These are phyloP conservation scores for Nomada ferruginata DNA, from an alignment of 2,888 invertebrate species.

Conservation along the genomic window DNA sequence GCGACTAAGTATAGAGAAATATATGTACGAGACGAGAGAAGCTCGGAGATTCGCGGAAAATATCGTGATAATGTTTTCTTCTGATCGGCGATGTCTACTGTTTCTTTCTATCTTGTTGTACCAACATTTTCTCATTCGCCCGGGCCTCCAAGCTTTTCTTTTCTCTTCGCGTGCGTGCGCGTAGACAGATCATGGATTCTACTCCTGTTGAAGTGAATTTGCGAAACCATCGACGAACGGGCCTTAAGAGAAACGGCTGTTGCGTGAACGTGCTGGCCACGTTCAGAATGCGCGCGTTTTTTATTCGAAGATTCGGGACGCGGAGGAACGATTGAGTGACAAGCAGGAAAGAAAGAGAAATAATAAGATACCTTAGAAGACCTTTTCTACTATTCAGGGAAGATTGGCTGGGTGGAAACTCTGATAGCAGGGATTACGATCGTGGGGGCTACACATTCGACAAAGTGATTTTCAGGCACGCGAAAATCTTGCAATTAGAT, in stretches of 20 bases:
- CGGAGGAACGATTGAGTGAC: constrained; percentile 33
- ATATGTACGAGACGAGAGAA: constrained; percentile 12
- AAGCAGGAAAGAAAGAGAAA: background rate
- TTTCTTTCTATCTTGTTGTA: background rate
- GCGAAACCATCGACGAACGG: constrained; percentile 50
- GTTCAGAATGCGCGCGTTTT: constrained; percentile 53
- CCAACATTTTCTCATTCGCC: background rate
- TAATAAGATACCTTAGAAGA: constrained; percentile 3
- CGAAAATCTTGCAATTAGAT: background rate
- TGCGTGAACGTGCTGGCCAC: constrained; percentile 73
- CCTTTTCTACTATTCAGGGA: constrained; percentile 30
- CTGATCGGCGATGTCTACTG: too few relatives aligned
- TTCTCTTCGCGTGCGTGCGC: background rate
- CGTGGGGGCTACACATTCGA: background rate
- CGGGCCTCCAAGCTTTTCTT: constrained; percentile 36
- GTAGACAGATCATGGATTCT: constrained; percentile 30
- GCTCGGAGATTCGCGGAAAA: constrained; percentile 22
- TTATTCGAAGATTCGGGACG: constrained; percentile 41
- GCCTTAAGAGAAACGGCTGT: constrained; percentile 44
- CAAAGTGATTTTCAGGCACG: constrained; percentile 12
- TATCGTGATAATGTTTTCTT: background rate
- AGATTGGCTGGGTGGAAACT: constrained; percentile 27
- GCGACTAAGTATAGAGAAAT: constrained; percentile 5
- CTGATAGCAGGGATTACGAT: constrained; percentile 13
- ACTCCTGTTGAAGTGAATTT: constrained; percentile 26